Percentiles rank a stretch among this genome's conserved stretches.
These are phyloP conservation scores for Stictocephala bisonia DNA, from an alignment of 2,888 invertebrate genomes.

Conservation along the genomic window DNA sequence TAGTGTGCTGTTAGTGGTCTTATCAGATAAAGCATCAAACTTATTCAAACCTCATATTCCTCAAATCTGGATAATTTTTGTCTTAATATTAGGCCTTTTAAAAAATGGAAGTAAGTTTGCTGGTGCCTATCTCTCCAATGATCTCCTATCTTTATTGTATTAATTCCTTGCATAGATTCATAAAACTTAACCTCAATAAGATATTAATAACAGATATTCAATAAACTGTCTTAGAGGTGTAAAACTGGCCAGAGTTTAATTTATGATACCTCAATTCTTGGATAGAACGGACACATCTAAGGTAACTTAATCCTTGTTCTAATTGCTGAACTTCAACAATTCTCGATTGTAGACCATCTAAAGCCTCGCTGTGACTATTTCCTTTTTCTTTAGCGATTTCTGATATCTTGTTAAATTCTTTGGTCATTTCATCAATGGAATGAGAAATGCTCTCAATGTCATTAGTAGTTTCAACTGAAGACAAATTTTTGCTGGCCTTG, in stretches of 20 bases:
- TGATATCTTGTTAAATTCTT: conserved; percentile 62
- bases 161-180: too few relatives aligned
- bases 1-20: too few relatives aligned
- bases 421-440: conserved; percentile 67
- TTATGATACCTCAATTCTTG: conserved; percentile 74
- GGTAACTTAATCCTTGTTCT: conserved; percentile 72
- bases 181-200: too few relatives aligned
- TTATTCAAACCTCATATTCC: too few relatives aligned
- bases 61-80: too few relatives aligned
- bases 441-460: conserved; percentile 69
- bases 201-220: too few relatives aligned
- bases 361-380: conserved; percentile 39
- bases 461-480: conserved; percentile 73
- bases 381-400: conserved; percentile 49
- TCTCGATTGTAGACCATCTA: conserved; percentile 62
- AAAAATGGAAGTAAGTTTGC: conserved; percentile 63
- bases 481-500: conserved; percentile 72
- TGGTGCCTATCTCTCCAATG: conserved; percentile 61
- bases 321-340: conserved; percentile 67
- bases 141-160: too few relatives aligned
- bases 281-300: conserved; percentile 76
- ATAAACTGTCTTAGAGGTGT: too few relatives aligned
- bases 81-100: too few relatives aligned
- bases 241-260: too few relatives aligned
- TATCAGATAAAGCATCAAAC: too few relatives aligned